Percentiles rank a stretch among this genome's conserved stretches.
Conservation (phyloP, 30 jellyfish, hydroid and myxozoan genomes). For the Pseudorhiza aurosa region DNA sequence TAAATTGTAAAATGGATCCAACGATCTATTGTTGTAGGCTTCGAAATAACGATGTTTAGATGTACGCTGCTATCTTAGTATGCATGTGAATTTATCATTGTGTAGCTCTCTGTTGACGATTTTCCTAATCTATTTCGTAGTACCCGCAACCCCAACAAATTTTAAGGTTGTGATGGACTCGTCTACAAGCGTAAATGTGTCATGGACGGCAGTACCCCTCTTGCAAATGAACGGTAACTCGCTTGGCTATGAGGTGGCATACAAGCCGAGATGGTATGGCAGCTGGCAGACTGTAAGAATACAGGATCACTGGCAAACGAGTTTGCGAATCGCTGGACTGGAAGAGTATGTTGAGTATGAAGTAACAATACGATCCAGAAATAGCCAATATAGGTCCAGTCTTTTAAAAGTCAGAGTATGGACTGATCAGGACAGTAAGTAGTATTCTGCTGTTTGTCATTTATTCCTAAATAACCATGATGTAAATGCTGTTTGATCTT, state of each 20-base stretch:
- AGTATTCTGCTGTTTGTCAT: too few species aligned
- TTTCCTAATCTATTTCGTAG: slow-evolving; percentile 7
- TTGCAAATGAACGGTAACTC: slow-evolving; percentile 49
- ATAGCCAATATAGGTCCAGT: background rate
- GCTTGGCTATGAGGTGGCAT: slow-evolving; percentile 34
- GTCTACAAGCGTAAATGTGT: slow-evolving; percentile 28
- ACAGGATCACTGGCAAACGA: slow-evolving; percentile 40
- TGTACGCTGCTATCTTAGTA: too few species aligned
- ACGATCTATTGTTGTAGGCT: too few species aligned
- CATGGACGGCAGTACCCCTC: slow-evolving; percentile 44
- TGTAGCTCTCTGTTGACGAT: background rate
- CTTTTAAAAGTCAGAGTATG: background rate
- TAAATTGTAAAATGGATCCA: too few species aligned
- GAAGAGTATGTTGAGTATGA: slow-evolving; percentile 44
- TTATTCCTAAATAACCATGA: too few species aligned
- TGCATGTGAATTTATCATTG: too few species aligned
- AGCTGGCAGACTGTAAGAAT: slow-evolving; percentile 9
- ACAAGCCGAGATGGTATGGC: background rate
- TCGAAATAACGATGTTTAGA: too few species aligned
- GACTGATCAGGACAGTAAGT: slow-evolving; percentile 67
- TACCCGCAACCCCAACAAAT: slow-evolving; percentile 31
- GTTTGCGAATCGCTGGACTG: slow-evolving; percentile 15
- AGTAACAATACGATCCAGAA: slow-evolving; percentile 11
- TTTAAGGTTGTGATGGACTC: slow-evolving; percentile 26
- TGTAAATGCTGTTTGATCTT: too few species aligned